These are phyloP conservation scores for Brienomyrus longianalis DNA, from an alignment of 2,113 vertebrate species.

Conservation along the genomic window DNA sequence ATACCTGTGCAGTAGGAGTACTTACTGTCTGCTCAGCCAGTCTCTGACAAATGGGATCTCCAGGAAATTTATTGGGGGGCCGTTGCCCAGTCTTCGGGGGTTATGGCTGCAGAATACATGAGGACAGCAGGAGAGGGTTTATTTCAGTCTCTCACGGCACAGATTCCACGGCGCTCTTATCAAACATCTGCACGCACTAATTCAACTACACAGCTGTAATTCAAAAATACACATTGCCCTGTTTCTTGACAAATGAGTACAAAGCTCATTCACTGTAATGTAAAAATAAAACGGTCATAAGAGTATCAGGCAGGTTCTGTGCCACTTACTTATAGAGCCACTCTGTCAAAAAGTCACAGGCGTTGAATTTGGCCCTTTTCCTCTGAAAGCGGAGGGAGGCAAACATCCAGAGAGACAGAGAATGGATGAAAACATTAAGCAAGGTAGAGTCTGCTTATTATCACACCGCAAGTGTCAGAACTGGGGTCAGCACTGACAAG, in stretches of 20 bases:
- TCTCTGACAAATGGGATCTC: constrained; percentile 80
- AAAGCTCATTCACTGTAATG: neutral
- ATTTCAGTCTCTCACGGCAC: neutral
- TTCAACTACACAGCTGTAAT: neutral
- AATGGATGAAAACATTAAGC: neutral
- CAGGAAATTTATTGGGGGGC: constrained; percentile 58
- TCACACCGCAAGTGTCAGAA: neutral
- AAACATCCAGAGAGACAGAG: neutral
- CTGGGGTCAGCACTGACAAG: neutral
- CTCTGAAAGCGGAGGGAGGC: constrained; percentile 62
- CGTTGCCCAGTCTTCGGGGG: constrained; percentile 58
- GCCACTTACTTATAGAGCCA: constrained; percentile 92
- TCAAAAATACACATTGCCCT: neutral
- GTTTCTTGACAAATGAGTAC: neutral
- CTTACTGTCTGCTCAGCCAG: constrained; percentile 78
- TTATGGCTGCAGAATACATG: constrained; percentile 65
- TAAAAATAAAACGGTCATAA: neutral
- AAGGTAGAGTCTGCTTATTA: neutral
- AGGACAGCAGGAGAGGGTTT: neutral
- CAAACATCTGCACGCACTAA: neutral
- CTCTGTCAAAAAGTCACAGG: constrained; percentile 79
- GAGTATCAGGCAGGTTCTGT: neutral
- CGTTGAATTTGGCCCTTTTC: constrained; percentile 72
- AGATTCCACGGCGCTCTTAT: neutral
- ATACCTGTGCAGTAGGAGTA: constrained; percentile 27